Conservation (phyloP, 2,888 invertebrate species). For the Xestobium rufovillosum region DNA sequence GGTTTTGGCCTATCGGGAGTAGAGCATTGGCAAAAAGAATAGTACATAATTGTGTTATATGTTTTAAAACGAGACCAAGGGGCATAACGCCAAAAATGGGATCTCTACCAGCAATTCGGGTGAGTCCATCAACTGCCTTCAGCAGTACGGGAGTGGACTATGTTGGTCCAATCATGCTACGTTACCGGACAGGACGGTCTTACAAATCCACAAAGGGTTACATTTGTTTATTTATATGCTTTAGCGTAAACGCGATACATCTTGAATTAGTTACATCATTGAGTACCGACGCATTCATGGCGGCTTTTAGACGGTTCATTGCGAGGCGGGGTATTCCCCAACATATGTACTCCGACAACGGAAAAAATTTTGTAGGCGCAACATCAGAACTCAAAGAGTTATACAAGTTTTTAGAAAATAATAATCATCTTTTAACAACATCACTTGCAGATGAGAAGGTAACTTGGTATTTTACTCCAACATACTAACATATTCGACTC, state of each 20-base stretch:
- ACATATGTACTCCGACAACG: constrained; percentile 3
- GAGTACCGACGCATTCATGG: constrained; percentile 2
- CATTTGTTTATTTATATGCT: constrained; percentile 6
- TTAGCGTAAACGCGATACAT: constrained; percentile 6
- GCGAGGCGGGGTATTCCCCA: background rate
- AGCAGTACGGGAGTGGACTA: no score
- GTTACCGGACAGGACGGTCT: background rate
- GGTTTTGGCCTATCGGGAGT: no score
- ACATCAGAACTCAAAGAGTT: constrained; percentile 11
- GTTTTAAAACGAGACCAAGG: no score
- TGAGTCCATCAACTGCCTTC: no score
- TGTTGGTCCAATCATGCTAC: background rate
- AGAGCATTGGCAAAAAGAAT: no score
- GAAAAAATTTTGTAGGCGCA: constrained; percentile 2
- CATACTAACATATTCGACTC: no score
- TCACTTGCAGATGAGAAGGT: no score
- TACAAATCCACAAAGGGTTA: constrained; percentile 5
- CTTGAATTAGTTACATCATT: constrained; percentile 8
- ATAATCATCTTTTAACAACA: no score
- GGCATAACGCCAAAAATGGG: no score
- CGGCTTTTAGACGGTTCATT: background rate
- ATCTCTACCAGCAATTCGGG: no score
- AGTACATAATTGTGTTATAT: no score
- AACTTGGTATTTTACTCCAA: no score
- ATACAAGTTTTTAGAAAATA: constrained; percentile 6